These are phyloP conservation scores for Sympetrum striolatum DNA, from an alignment of 2,888 invertebrate species.

Conservation along the genomic window DNA sequence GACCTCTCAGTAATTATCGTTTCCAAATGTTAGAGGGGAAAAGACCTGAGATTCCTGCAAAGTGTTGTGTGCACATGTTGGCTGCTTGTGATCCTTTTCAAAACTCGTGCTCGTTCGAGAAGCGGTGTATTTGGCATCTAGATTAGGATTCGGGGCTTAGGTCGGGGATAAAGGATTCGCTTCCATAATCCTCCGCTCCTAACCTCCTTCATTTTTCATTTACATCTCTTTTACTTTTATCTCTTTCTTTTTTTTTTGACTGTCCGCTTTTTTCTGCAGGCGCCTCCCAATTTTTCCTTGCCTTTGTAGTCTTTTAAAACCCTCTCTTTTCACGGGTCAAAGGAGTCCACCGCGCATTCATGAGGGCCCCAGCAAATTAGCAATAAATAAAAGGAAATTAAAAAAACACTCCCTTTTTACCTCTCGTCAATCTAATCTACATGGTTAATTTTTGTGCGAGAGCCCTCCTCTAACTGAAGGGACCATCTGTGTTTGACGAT, in stretches of 20 bases:
- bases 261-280: background rate
- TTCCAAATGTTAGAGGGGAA: no score
- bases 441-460: background rate
- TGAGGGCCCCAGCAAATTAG: background rate
- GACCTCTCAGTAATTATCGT: no score
- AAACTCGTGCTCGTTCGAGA: no score
- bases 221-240: background rate
- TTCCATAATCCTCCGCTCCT: background rate
- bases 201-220: background rate
- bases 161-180: no score
- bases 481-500: background rate
- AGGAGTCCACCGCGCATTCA: background rate
- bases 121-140: no score
- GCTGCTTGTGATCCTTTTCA: no score
- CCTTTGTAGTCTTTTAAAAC: background rate
- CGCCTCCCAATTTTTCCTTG: background rate
- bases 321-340: background rate
- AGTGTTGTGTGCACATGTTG: no score
- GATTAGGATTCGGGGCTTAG: no score
- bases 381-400: background rate
- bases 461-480: background rate
- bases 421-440: background rate
- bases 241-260: background rate
- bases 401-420: background rate
- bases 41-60: no score